Percentiles rank a stretch among this genome's conserved stretches.
phyloP scores from a whole-genome alignment of 1,140 invertebrate genomes.

The Caligus rogercresseyi region DNA sequence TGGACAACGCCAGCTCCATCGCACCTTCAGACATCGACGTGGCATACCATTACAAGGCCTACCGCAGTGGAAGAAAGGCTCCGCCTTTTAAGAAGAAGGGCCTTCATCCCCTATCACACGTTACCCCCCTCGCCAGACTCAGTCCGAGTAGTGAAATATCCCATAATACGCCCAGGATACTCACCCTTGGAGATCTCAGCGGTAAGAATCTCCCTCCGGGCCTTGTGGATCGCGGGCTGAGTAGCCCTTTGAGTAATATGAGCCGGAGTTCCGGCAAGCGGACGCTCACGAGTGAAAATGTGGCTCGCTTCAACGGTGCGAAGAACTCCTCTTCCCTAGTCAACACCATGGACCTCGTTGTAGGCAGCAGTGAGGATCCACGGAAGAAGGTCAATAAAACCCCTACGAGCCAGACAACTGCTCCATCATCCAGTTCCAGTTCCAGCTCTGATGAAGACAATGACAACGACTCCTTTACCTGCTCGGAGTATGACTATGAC shows the following conservation, averaged over 20 bases:
- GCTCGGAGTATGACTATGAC: conserved; percentile 93
- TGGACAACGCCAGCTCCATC: conserved; percentile 91
- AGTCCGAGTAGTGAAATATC: conserved; percentile 81
- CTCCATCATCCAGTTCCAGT: conserved; percentile 51
- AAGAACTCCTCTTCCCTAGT: conserved; percentile 63
- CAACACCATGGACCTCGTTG: conserved; percentile 76
- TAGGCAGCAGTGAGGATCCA: conserved; percentile 63
- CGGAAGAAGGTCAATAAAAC: conserved; percentile 27
- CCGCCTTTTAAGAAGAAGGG: conserved; percentile 19
- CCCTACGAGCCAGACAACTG: conserved; percentile 30
- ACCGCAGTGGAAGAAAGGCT: conserved; percentile 44
- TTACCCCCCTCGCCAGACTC: conserved; percentile 65
- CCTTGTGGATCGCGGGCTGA: conserved; percentile 33
- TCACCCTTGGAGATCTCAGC: conserved; percentile 79
- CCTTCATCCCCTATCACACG: conserved; percentile 37
- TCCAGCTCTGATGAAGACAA: conserved; percentile 56
- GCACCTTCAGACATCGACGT: conserved; percentile 93
- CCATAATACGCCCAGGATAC: conserved; percentile 67
- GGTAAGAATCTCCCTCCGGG: conserved; percentile 75
- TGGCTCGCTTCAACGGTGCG: conserved; percentile 67
- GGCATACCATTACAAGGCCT: conserved; percentile 84
- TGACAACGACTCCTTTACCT: conserved; percentile 91
- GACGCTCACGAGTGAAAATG: conserved; percentile 81
- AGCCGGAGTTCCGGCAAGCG: conserved; percentile 52
- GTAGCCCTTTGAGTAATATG: conserved; percentile 41